These are phyloP conservation scores for Rhineura floridana DNA, from an alignment of 2,113 vertebrate species.

Conservation along the genomic window DNA sequence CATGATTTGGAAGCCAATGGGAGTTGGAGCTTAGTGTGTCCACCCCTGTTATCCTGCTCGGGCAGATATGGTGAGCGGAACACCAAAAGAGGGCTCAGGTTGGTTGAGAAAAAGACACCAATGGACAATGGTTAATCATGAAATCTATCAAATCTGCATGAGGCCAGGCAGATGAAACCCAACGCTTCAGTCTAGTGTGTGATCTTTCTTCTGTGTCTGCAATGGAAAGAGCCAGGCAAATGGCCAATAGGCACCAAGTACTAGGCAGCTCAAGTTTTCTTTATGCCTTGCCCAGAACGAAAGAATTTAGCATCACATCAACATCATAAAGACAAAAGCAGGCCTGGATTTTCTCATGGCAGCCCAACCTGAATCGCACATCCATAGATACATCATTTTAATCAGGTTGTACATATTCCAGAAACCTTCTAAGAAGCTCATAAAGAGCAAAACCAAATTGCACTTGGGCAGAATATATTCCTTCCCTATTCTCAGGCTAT, in stretches of 20 bases:
- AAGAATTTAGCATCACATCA: slow-evolving; percentile 33
- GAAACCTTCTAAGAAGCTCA: slow-evolving; percentile 8
- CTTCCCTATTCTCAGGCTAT: not conserved
- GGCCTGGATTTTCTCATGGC: slow-evolving; percentile 43
- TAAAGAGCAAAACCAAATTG: slow-evolving; percentile 30
- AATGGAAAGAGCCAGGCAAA: slow-evolving; percentile 38
- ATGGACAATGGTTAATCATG: slow-evolving; percentile 14
- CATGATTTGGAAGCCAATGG: too few species aligned
- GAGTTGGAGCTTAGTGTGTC: too few species aligned
- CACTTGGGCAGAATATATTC: slow-evolving; percentile 7
- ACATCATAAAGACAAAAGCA: not conserved
- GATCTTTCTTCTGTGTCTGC: slow-evolving; percentile 29
- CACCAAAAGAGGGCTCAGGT: not conserved
- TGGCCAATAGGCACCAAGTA: slow-evolving; percentile 13
- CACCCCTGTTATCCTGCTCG: too few species aligned
- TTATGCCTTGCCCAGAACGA: slow-evolving; percentile 41
- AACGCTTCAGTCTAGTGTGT: slow-evolving; percentile 36
- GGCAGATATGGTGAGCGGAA: too few species aligned
- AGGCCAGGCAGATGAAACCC: slow-evolving; percentile 27
- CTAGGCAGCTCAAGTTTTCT: slow-evolving; percentile 35
- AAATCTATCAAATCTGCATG: slow-evolving; percentile 8
- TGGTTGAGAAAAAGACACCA: not conserved
- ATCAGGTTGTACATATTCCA: slow-evolving; percentile 32
- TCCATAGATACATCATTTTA: not conserved
- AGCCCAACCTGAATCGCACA: slow-evolving; percentile 8